Evolutionary conservation across 2,797 vertebrate genomes (phyloP).

Genomic region (Clarias platycephalus): DNA sequence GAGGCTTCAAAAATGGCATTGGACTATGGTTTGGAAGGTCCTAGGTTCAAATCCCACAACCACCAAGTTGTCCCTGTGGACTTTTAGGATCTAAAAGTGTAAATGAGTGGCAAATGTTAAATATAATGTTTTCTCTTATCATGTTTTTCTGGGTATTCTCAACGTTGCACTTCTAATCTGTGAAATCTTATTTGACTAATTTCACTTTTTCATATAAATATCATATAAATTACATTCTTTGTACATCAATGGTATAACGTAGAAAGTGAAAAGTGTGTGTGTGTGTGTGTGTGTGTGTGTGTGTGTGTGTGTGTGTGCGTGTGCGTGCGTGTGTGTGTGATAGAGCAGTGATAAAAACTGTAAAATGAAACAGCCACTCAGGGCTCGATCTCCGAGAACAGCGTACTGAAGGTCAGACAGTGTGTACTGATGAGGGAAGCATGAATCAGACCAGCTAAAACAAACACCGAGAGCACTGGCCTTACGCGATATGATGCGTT

Average conservation of each 20-base stretch:
- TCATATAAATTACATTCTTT: neutral
- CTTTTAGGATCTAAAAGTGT: neutral
- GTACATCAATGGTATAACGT: neutral
- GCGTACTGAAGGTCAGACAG: slow-evolving; percentile 59
- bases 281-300: too few relatives aligned
- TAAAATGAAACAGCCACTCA: neutral
- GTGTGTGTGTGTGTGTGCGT: too few relatives aligned
- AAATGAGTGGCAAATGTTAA: neutral
- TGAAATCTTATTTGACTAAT: neutral
- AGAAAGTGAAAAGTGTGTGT: too few relatives aligned
- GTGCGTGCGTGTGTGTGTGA: too few relatives aligned
- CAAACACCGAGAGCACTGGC: slow-evolving; percentile 65
- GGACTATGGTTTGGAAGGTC: too few relatives aligned
- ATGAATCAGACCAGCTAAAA: slow-evolving; percentile 62
- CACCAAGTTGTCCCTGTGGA: too few relatives aligned
- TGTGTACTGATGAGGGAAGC: slow-evolving; percentile 67
- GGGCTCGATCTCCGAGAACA: slow-evolving; percentile 9
- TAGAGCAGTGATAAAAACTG: neutral
- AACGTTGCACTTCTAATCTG: neutral
- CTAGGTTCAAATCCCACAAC: too few relatives aligned
- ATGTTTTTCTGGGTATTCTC: neutral
- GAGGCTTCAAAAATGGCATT: neutral
- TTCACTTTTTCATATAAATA: neutral
- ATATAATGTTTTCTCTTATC: neutral
- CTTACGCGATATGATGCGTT: slow-evolving; percentile 58